Evolutionary conservation across 2,113 vertebrate species (phyloP).

Genomic region (Anas platyrhynchos): DNA sequence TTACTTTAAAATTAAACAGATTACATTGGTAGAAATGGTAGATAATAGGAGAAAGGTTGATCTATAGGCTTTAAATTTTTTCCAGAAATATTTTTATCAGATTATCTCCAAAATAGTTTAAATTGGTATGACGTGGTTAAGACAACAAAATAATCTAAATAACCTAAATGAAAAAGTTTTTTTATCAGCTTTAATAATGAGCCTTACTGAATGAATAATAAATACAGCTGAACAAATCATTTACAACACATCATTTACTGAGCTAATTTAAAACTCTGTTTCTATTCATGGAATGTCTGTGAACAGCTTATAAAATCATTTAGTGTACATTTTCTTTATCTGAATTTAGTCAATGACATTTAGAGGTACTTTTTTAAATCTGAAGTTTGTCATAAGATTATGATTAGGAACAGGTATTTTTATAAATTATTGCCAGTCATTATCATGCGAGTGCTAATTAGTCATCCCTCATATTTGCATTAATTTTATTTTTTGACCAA

Average conservation of each 20-base stretch:
- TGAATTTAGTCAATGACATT: not conserved
- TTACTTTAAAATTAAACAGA: not conserved
- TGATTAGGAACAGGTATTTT: conserved; percentile 10
- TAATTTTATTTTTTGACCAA: not conserved
- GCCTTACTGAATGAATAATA: not conserved
- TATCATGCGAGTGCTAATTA: not conserved
- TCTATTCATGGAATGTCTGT: not conserved
- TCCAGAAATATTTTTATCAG: not conserved
- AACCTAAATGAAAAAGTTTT: not conserved
- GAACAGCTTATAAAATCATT: not conserved
- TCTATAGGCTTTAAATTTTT: not conserved
- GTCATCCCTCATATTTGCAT: not conserved
- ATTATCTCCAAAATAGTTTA: not conserved
- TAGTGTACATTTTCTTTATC: not conserved
- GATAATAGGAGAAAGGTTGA: not conserved
- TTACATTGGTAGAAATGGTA: not conserved
- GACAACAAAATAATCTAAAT: not conserved
- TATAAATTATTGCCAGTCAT: not conserved
- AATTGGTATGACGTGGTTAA: not conserved
- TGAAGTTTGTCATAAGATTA: conserved; percentile 22
- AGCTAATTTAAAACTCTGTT: not conserved
- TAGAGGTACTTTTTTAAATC: not conserved
- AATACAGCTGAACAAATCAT: not conserved
- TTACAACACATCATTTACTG: not conserved
- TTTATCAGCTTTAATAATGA: not conserved